A percentile compares a stretch with the other conserved stretches of the same genome.
These are phyloP conservation scores for Chlorops oryzae DNA, from an alignment of 1,140 invertebrate species.

Conservation along the genomic window DNA sequence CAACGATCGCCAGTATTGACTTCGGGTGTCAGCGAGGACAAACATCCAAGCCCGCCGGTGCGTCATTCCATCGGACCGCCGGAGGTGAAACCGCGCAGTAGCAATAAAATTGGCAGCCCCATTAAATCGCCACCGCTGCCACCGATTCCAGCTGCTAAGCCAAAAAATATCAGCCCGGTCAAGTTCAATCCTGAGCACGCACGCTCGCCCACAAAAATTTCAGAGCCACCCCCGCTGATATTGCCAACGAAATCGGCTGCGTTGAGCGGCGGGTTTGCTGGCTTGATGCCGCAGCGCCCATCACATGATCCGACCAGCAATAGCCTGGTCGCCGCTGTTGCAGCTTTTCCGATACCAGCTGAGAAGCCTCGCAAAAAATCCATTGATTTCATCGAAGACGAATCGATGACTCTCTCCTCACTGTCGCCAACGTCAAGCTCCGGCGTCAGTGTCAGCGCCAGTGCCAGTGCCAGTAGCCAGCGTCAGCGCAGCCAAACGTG, in stretches of 20 bases:
- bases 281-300: conserved; percentile 32
- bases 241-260: conserved; percentile 42
- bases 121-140: conserved; percentile 43
- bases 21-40: conserved; percentile 10
- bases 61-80: conserved; percentile 30
- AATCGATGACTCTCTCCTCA: conserved; percentile 26
- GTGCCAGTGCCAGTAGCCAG: conserved; percentile 11
- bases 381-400: conserved; percentile 39
- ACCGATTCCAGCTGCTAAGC: conserved; percentile 43
- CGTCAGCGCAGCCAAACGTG: conserved; percentile 28
- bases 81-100: conserved; percentile 41
- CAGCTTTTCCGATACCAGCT: conserved; percentile 30
- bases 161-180: conserved; percentile 38
- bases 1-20: conserved; percentile 13
- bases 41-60: conserved; percentile 30
- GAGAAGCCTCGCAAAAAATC: conserved; percentile 45
- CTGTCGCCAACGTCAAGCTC: too few relatives aligned
- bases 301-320: conserved; percentile 28
- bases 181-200: conserved; percentile 27
- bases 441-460: conserved; percentile 25
- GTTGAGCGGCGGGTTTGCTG: too few relatives aligned
- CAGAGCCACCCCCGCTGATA: conserved; percentile 27
- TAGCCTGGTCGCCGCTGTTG: conserved; percentile 30
- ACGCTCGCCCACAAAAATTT: conserved; percentile 35
- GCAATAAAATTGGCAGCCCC: conserved; percentile 40